A percentile compares a stretch with the other conserved stretches of the same genome.
Evolutionary conservation across 2,888 invertebrate species (phyloP).

Genomic region (Tromatobia lineatoria): DNA sequence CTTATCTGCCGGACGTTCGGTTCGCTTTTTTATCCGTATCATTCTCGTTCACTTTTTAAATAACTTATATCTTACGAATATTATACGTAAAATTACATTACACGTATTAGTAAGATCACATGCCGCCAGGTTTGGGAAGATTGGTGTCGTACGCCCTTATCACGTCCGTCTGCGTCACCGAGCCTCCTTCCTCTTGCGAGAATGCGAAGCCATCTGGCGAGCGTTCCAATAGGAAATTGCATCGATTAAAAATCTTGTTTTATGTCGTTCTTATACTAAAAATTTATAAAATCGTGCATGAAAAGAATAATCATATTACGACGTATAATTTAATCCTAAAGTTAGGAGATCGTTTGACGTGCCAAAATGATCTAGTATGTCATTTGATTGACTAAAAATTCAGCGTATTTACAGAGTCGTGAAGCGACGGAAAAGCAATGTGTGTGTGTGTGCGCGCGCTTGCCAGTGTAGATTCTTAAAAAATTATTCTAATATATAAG

Average conservation of each 20-base stretch:
- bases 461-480: conserved; percentile 38
- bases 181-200: conserved; percentile 99
- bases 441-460: conserved; percentile 59
- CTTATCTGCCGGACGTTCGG: conserved; percentile 28
- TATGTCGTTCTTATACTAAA: conserved; percentile 1
- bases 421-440: conserved; percentile 62
- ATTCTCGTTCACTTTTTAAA: conserved; percentile 15
- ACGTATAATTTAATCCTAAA: conserved; percentile 14
- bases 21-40: conserved; percentile 20
- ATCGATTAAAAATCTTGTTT: conserved; percentile 43
- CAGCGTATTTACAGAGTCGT: conserved; percentile 61
- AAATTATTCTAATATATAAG: conserved; percentile 15
- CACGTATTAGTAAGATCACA: conserved; percentile 85
- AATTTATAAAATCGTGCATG: conserved; percentile 32
- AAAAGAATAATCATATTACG: not conserved
- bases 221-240: conserved; percentile 49
- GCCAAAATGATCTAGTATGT: conserved; percentile 31
- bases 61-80: conserved; percentile 42
- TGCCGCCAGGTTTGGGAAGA: conserved; percentile 92
- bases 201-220: conserved; percentile 97
- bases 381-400: conserved; percentile 3
- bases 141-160: conserved; percentile 98
- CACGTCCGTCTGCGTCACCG: conserved; percentile 96
- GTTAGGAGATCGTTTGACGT: conserved; percentile 29
- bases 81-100: conserved; percentile 64